Conservation (phyloP, 2,113 vertebrate species). For the Argyrosomus japonicus region DNA sequence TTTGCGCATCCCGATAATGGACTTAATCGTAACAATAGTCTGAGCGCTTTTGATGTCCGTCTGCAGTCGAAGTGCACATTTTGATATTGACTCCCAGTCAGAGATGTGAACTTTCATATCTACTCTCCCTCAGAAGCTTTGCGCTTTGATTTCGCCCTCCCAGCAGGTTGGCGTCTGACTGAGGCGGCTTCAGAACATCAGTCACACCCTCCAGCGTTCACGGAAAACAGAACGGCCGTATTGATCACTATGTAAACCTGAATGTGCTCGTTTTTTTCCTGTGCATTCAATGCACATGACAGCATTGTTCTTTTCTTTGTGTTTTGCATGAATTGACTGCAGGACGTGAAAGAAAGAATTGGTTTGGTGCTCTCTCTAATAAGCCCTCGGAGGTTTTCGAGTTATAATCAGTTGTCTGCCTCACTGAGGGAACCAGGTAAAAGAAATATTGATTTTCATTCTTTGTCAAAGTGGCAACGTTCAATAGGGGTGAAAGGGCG, state of each 20-base stretch:
- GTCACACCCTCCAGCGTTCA: constrained; percentile 6
- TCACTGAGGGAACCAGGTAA: constrained; percentile 18
- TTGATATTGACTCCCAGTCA: constrained; percentile 20
- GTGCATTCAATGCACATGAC: background rate
- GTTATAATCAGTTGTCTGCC: background rate
- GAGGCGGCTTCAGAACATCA: constrained; percentile 36
- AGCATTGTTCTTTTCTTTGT: background rate
- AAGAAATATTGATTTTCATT: constrained; percentile 47
- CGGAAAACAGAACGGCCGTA: constrained; percentile 6
- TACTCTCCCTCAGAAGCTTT: constrained; percentile 17
- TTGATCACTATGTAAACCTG: constrained; percentile 12
- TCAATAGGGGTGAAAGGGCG: constrained; percentile 28
- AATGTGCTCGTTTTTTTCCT: constrained; percentile 1
- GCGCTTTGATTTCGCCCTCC: constrained; percentile 52
- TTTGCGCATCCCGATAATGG: constrained; percentile 3
- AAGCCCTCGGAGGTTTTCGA: background rate
- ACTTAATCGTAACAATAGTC: background rate
- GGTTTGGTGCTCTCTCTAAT: background rate
- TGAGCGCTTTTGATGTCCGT: constrained; percentile 37
- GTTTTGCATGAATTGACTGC: constrained; percentile 4
- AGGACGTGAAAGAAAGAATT: background rate
- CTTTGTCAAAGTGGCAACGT: constrained; percentile 25
- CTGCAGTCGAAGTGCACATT: constrained; percentile 20
- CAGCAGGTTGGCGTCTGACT: constrained; percentile 39
- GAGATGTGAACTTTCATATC: constrained; percentile 39